A percentile compares a stretch with the other conserved stretches of the same genome.
Evolutionary conservation across 2,113 vertebrate genomes (phyloP).

Genomic region (Gasterosteus aculeatus): DNA sequence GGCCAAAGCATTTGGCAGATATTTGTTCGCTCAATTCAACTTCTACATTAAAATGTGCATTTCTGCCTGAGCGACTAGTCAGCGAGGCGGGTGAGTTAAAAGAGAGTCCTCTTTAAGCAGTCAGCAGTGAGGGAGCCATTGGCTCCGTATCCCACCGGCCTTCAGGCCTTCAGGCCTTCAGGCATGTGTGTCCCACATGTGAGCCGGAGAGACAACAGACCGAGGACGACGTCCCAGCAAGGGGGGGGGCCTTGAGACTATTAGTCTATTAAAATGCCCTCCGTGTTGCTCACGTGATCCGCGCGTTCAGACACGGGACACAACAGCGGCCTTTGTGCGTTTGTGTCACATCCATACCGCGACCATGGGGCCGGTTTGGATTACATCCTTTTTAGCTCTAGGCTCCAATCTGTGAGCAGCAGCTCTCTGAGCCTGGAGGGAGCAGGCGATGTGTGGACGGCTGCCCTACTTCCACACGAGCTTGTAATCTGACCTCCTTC

Average conservation of each 20-base stretch:
- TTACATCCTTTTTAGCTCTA: slow-evolving; percentile 44
- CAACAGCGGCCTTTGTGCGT: slow-evolving; percentile 1
- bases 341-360: slow-evolving; percentile 47
- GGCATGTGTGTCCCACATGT: slow-evolving; percentile 65
- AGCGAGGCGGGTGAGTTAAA: too few relatives aligned
- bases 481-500: slow-evolving; percentile 74
- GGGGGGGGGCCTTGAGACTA: slow-evolving; percentile 12
- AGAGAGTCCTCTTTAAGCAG: too few relatives aligned
- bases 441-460: slow-evolving; percentile 37
- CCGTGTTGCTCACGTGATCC: background rate
- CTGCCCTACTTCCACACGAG: slow-evolving; percentile 67
- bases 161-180: background rate
- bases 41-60: too few relatives aligned
- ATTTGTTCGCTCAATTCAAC: background rate
- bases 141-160: background rate
- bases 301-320: background rate
- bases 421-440: slow-evolving; percentile 24
- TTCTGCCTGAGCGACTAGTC: too few relatives aligned
- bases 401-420: slow-evolving; percentile 50
- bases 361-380: slow-evolving; percentile 54
- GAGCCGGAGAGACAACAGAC: slow-evolving; percentile 17
- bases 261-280: background rate
- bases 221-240: slow-evolving; percentile 26
- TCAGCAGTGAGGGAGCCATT: slow-evolving; percentile 39
- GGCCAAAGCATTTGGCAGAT: slow-evolving; percentile 21